phyloP scores from a whole-genome alignment of 1,140 invertebrate genomes.

The Calosoma granatense region DNA sequence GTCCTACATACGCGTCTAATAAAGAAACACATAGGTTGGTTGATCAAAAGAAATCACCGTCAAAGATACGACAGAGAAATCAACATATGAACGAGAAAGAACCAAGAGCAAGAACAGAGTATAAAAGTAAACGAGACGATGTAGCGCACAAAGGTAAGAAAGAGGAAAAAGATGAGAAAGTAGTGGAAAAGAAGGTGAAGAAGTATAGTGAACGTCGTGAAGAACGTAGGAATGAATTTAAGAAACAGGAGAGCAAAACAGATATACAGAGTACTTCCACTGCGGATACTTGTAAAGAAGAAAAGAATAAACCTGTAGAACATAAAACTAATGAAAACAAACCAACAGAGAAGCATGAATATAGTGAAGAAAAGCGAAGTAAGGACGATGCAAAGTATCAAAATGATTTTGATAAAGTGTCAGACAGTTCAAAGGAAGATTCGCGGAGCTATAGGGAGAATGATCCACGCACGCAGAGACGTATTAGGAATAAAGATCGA shows the following conservation, averaged over 20 bases:
- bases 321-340: constrained; percentile 12
- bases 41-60: constrained; percentile 19
- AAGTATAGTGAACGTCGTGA: constrained; percentile 34
- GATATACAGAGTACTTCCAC: constrained; percentile 5
- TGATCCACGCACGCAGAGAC: constrained; percentile 27
- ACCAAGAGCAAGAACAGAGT: constrained; percentile 22
- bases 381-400: constrained; percentile 19
- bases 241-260: constrained; percentile 24
- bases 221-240: constrained; percentile 30
- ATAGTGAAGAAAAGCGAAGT: constrained; percentile 12
- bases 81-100: constrained; percentile 27
- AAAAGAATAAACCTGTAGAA: constrained; percentile 10
- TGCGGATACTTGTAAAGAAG: constrained; percentile 1
- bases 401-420: constrained; percentile 14
- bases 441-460: constrained; percentile 17
- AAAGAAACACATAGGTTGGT: not conserved
- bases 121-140: constrained; percentile 26
- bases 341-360: constrained; percentile 9
- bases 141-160: constrained; percentile 20
- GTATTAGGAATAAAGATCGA: constrained; percentile 40
- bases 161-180: constrained; percentile 15
- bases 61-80: constrained; percentile 22
- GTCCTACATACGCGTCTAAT: not conserved
- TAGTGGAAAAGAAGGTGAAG: constrained; percentile 27
- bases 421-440: not conserved